Base-by-base conservation (phyloP, 2,797 vertebrate genomes). In the Amphiprion clarkii region DNA sequence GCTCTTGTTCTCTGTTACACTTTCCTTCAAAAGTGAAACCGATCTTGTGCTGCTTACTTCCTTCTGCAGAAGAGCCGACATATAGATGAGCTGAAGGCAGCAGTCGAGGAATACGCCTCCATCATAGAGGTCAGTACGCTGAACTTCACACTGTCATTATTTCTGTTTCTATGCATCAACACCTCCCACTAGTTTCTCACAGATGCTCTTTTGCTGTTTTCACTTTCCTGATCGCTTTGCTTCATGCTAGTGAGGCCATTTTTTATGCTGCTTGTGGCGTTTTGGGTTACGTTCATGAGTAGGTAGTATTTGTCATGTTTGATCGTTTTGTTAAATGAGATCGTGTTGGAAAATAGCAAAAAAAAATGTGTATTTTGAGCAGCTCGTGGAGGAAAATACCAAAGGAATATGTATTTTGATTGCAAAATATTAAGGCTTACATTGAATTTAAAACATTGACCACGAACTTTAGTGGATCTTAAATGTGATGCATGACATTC, bases 51-150 rank as follows among this genome's bases (percentile, higher is more conserved):
- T 2, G 0, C 42, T 62, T 74, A 1, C 5, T 2, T 56, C 27
- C 31, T 66, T 61, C 70, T 66, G 62, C 94, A 99, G 97, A 98
- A 94, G 78, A 89, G 88, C 59, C 85, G 94, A 67, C 93, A 94
- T 71, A 95, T 96, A 48, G 90, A 95, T 66, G 97, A 98, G 55
- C 92, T 98, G 39, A 95, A 95, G 74, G 76, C 92, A 68, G 89
- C 94, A 1, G 68, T 98, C 63, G 90, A 87, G 82, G 97, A 99
- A 82, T 97, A 96, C 25, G 93, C 93, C 1, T 94, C 93, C 0
- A 63, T 97, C 56, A 96, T 96, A 49, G 96, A 99, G 96, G 97
- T 97, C 92, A 56, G 87, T 81, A 31, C 53, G 42, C 53, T 75
- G 1, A 76, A 48, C 14, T 40, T 49, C 1, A 16, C 9, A 19